Conservation (phyloP, 1,140 invertebrate genomes). For the Heliconius hermathena region DNA sequence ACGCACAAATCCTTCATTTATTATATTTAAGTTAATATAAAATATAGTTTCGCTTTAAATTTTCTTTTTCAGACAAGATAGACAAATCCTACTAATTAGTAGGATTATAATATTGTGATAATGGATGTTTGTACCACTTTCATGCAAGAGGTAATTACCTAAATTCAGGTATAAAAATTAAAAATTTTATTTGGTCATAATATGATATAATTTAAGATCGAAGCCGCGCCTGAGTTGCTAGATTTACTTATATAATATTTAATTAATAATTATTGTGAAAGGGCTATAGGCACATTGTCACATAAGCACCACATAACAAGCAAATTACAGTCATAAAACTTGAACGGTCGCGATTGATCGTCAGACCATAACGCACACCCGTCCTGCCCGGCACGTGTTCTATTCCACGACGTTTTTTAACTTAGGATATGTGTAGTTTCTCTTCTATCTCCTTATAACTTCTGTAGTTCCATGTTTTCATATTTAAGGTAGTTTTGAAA, state of each 20-base stretch:
- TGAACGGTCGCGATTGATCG: conserved; percentile 25
- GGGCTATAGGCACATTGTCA: not conserved
- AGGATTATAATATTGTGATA: no score
- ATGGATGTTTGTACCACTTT: no score
- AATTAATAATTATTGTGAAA: not conserved
- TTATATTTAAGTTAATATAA: not conserved
- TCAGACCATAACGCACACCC: conserved; percentile 64
- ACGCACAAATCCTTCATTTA: not conserved
- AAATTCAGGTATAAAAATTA: no score
- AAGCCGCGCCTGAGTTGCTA: no score
- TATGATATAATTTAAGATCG: no score
- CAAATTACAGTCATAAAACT: conserved; percentile 40
- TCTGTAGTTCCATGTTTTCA: conserved; percentile 34
- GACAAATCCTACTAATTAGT: no score
- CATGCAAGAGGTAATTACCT: no score
- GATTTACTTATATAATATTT: no score
- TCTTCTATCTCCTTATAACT: conserved; percentile 38
- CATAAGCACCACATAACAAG: conserved; percentile 16
- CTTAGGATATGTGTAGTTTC: conserved; percentile 34
- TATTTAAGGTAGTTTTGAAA: conserved; percentile 18
- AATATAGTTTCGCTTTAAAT: not conserved
- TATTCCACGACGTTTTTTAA: conserved; percentile 70
- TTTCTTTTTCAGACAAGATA: not conserved
- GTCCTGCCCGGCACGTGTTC: conserved; percentile 75
- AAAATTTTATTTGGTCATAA: no score